Evolutionary conservation across 92 coral and sea anemone species (phyloP), one percentile per base, ranked within the genome.

Genomic region (Bergia puertoricense): DNA sequence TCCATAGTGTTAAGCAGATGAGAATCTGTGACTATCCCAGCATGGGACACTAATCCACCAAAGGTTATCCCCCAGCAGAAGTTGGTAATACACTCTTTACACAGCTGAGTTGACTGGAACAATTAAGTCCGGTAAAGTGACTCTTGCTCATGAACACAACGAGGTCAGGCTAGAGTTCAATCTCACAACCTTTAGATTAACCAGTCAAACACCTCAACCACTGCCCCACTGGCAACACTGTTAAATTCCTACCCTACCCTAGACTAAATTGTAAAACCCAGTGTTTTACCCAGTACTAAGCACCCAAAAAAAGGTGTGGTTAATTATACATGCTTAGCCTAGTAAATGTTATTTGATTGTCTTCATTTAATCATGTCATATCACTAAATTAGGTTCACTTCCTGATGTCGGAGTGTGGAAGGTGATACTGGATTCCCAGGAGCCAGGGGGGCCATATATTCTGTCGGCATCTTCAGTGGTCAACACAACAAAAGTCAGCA

Each of bases 371-470:
- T 75, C 4, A 4, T 80, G 0, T 7, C 37, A 8, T 48, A 42
- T 48, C 51, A 69, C 15, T 2, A 30, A 57, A 45, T 13, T 83
- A 77, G 69, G 80, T 14, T 48, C 80, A 93, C 94, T 91, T 46
- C 89, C 92, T 5, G 30, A 62, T 22, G 91, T 40, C 9, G 96
- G 99, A 16, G 85, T 94, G 67, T 97, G 99, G 99, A 91, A 82
- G 62, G 98, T 92, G 39, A 85, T 82, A 75, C 91, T 97, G 16
- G 93, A 91, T 57, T 85, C 96, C 9, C 94, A 92, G 48, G 90
- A 89, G 78, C 89, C 92, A 9, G 97, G 98, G 50, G 99, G 99
- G 6, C 99, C 99, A 45, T 89, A 90, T 84, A 80, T 18, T 46
- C 91, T 97, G 66, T 78, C 81, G 1, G 99, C 98, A 62, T 72